Evolutionary conservation across 1,140 invertebrate species (phyloP).

Genomic region (Neodiprion lecontei): DNA sequence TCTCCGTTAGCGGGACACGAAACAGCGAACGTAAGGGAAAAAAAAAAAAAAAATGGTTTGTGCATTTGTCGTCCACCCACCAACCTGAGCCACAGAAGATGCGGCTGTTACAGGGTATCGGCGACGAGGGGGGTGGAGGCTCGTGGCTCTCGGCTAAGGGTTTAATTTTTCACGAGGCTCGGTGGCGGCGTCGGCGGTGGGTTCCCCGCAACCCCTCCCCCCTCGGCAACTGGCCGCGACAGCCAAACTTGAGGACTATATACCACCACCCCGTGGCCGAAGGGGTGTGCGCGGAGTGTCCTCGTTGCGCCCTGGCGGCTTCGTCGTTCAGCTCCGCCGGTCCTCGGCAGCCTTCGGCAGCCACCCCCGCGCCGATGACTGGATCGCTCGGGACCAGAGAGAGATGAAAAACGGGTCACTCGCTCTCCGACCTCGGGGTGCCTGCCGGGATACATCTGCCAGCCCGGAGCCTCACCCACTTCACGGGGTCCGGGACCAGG

Average conservation of each 20-base stretch:
- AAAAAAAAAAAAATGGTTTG: not conserved
- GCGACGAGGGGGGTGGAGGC: not conserved
- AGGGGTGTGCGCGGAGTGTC: constrained; percentile 29
- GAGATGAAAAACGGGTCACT: constrained; percentile 52
- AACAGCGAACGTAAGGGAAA: not conserved
- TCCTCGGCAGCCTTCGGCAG: not conserved
- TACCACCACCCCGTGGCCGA: not conserved
- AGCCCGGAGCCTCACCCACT: constrained; percentile 53
- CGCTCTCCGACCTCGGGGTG: constrained; percentile 42
- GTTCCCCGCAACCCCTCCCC: too few species aligned
- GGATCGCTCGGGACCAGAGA: constrained; percentile 27
- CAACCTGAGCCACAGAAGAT: too few species aligned
- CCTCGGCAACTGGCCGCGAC: not conserved
- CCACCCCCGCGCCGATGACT: constrained; percentile 6
- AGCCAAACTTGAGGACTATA: not conserved
- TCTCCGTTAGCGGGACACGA: not conserved
- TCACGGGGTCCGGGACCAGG: constrained; percentile 29
- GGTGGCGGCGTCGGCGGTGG: not conserved
- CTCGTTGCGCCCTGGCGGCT: not conserved
- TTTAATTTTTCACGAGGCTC: not conserved
- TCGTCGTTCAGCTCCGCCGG: not conserved
- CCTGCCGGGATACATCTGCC: constrained; percentile 43
- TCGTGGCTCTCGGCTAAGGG: constrained; percentile 3
- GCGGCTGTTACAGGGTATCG: too few species aligned
- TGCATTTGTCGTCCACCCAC: not conserved